Percentiles rank a stretch among this genome's conserved stretches.
These are phyloP conservation scores for Pithys albifrons DNA, from an alignment of 2,113 vertebrate genomes.

Conservation along the genomic window DNA sequence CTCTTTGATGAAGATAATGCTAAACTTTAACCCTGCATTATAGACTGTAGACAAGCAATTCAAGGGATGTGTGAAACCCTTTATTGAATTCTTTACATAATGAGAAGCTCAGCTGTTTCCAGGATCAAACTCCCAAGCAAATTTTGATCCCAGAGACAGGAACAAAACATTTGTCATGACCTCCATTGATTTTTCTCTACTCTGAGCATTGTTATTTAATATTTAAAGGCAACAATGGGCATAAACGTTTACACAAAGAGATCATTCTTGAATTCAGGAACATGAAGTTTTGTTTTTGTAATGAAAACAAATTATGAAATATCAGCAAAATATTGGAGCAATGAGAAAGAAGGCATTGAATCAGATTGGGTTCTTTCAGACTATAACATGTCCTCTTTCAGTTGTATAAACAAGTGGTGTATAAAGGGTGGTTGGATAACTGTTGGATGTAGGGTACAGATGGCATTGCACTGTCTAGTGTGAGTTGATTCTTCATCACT, in stretches of 20 bases:
- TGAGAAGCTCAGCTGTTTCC: not conserved
- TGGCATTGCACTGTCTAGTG: not conserved
- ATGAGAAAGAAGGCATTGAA: not conserved
- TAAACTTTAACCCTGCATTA: not conserved
- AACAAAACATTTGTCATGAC: not conserved
- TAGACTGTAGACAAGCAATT: not conserved
- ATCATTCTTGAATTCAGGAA: not conserved
- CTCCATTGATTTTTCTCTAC: not conserved
- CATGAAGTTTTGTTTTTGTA: not conserved
- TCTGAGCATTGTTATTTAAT: not conserved
- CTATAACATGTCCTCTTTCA: not conserved
- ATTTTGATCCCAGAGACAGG: not conserved
- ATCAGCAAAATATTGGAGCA: not conserved
- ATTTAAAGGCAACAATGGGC: not conserved
- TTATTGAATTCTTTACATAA: not conserved
- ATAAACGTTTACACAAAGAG: not conserved
- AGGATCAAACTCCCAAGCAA: not conserved
- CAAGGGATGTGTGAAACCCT: not conserved
- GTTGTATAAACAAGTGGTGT: not conserved
- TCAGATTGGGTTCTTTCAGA: not conserved
- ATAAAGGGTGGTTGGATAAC: not conserved
- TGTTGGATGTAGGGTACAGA: not conserved
- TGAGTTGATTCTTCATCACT: not conserved
- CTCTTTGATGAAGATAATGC: not conserved
- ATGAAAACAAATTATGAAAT: not conserved